These are phyloP conservation scores for Knipowitschia caucasica DNA, from an alignment of 2,797 vertebrate genomes.

Conservation along the genomic window DNA sequence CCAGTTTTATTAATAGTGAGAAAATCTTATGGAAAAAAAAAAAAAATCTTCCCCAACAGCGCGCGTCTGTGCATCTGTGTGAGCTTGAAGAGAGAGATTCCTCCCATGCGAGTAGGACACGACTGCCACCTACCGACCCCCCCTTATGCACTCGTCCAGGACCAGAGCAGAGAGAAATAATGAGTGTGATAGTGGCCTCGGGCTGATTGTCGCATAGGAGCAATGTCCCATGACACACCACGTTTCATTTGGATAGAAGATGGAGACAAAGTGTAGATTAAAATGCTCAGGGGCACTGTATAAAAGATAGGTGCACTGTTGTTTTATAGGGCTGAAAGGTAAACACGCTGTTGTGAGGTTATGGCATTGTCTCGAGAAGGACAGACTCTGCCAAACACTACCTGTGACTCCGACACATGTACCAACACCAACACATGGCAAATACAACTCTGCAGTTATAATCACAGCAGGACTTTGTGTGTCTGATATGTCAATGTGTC, in stretches of 20 bases:
- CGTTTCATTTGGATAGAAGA: slow-evolving; percentile 36
- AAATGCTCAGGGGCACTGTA: slow-evolving; percentile 17
- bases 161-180: slow-evolving; percentile 7
- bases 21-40: slow-evolving; percentile 19
- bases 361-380: slow-evolving; percentile 1
- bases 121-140: slow-evolving; percentile 90
- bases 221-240: slow-evolving; percentile 43
- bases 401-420: not conserved
- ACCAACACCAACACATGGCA: no score
- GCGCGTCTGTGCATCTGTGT: slow-evolving; percentile 7
- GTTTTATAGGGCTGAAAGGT: not conserved
- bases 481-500: no score
- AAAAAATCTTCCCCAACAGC: slow-evolving; percentile 18
- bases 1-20: slow-evolving; percentile 73
- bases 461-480: no score
- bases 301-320: slow-evolving; percentile 5
- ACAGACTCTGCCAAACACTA: not conserved
- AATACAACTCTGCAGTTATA: no score
- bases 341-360: not conserved
- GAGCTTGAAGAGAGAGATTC: slow-evolving; percentile 34
- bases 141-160: slow-evolving; percentile 10
- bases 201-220: slow-evolving; percentile 49
- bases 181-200: slow-evolving; percentile 39
- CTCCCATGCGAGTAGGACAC: slow-evolving; percentile 72
- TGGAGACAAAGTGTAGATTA: slow-evolving; percentile 33